Percentiles rank a stretch among this genome's conserved stretches.
phyloP scores from a whole-genome alignment of 2,888 invertebrate genomes.

The Meliscaeva auricollis region DNA sequence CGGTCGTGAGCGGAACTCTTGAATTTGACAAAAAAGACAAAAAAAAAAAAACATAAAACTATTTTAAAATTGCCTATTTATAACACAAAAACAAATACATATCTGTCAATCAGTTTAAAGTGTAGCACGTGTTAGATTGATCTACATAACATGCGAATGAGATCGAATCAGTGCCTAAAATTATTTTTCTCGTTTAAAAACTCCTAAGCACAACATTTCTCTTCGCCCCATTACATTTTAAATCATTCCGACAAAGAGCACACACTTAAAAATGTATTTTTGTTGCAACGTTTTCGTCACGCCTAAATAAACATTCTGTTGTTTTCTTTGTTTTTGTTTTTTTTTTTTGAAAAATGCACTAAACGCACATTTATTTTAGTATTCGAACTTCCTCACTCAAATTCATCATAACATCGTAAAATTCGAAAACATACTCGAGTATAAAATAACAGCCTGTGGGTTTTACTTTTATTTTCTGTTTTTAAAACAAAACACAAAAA shows the following conservation, averaged over 20 bases:
- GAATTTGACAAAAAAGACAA: background rate
- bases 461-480: background rate
- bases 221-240: slow-evolving; percentile 37
- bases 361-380: slow-evolving; percentile 26
- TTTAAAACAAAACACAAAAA: background rate
- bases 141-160: slow-evolving; percentile 39
- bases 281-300: slow-evolving; percentile 31
- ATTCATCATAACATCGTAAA: slow-evolving; percentile 55
- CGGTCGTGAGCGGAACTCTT: background rate
- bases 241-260: slow-evolving; percentile 26
- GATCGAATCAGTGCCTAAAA: slow-evolving; percentile 33
- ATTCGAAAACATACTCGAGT: slow-evolving; percentile 26
- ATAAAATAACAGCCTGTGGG: background rate
- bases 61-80: slow-evolving; percentile 53
- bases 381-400: slow-evolving; percentile 33
- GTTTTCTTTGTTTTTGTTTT: background rate
- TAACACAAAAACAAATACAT: slow-evolving; percentile 53
- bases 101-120: slow-evolving; percentile 66
- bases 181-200: slow-evolving; percentile 44
- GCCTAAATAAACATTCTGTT: slow-evolving; percentile 17
- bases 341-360: background rate
- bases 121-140: slow-evolving; percentile 71
- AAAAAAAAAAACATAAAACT: slow-evolving; percentile 1
- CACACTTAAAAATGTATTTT: background rate
- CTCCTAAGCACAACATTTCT: slow-evolving; percentile 36